These are phyloP conservation scores for Panthera leo DNA, from an alignment of 2,113 vertebrate species.

Conservation along the genomic window DNA sequence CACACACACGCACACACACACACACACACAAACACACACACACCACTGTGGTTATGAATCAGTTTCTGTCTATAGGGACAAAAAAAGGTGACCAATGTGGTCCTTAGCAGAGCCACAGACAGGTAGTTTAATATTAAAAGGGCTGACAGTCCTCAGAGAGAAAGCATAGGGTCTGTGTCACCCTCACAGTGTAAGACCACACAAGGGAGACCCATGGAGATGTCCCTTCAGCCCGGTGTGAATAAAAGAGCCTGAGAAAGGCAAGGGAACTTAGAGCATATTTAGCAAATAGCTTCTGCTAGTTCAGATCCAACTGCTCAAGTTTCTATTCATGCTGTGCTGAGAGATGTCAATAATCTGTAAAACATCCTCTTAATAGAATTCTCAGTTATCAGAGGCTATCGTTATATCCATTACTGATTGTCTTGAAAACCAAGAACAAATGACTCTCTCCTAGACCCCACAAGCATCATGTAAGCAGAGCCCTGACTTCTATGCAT, in stretches of 20 bases:
- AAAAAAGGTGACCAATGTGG: neutral
- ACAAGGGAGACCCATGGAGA: neutral
- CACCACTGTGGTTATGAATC: neutral
- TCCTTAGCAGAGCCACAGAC: neutral
- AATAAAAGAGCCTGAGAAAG: neutral
- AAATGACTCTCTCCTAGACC: neutral
- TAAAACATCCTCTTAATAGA: neutral
- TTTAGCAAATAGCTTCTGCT: neutral
- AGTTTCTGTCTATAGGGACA: neutral
- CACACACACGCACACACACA: too few relatives aligned
- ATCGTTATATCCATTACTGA: neutral
- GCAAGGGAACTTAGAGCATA: neutral
- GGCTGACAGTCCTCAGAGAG: neutral
- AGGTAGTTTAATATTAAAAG: neutral
- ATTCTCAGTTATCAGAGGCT: neutral
- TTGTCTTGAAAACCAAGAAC: neutral
- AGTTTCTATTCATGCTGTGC: neutral
- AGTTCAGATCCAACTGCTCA: neutral
- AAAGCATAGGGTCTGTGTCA: neutral
- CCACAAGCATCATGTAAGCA: neutral
- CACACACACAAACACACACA: neutral
- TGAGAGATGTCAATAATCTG: too few relatives aligned
- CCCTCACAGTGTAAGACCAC: accelerated
- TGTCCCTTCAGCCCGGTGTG: neutral
- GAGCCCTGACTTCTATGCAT: neutral